Evolutionary conservation across 2,797 vertebrate genomes (phyloP).

Genomic region (Manis crassicaudata): DNA sequence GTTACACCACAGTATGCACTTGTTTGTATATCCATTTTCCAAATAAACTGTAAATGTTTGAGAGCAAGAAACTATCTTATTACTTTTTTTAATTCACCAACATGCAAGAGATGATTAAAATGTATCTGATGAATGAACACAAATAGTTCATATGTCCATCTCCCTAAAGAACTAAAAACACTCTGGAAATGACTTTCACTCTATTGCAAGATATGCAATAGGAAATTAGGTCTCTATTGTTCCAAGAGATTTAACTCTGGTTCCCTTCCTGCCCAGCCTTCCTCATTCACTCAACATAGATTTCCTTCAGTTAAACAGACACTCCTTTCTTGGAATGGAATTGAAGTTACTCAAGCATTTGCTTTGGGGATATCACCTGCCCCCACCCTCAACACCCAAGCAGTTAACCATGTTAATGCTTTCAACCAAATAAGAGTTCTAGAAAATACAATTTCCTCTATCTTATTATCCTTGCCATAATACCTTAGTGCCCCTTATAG

Average conservation of each 20-base stretch:
- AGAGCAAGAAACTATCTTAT: background rate
- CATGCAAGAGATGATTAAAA: background rate
- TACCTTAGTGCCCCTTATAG: background rate
- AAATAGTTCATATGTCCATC: background rate
- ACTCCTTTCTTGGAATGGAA: background rate
- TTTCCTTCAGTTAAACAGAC: background rate
- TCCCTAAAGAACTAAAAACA: background rate
- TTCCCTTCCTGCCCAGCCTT: background rate
- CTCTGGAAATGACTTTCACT: background rate
- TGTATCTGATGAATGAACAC: background rate
- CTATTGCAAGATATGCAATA: background rate
- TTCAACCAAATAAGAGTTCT: background rate
- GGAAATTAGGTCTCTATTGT: background rate
- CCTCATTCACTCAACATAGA: background rate
- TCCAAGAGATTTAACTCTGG: background rate
- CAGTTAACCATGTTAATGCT: background rate
- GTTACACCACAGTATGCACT: background rate
- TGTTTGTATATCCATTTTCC: background rate
- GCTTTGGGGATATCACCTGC: background rate
- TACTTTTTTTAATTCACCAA: background rate
- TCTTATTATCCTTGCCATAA: background rate
- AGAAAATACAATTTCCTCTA: background rate
- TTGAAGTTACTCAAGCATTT: background rate
- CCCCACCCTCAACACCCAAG: background rate
- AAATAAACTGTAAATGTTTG: background rate